phyloP scores from a whole-genome alignment of 2,797 vertebrate genomes.

The Chrosomus eos region DNA sequence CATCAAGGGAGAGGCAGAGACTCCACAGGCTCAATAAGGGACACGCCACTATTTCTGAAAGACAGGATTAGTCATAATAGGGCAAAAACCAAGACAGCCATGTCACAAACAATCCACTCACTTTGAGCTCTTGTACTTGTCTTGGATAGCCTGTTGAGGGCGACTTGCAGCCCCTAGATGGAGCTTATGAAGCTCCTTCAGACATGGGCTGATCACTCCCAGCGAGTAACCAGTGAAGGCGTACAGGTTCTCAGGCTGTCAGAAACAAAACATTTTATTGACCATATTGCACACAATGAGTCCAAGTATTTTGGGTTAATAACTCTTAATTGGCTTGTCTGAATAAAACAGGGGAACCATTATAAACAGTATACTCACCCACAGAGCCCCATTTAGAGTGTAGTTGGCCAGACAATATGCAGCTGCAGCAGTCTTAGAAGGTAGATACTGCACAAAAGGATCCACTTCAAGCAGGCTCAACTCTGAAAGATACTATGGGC shows the following conservation, averaged over 20 bases:
- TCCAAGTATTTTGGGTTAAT: background rate
- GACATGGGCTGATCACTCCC: conserved; percentile 83
- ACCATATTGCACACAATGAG: background rate
- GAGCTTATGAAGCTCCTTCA: conserved; percentile 84
- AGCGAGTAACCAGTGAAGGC: conserved; percentile 87
- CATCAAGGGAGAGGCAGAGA: conserved; percentile 60
- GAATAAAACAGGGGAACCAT: background rate
- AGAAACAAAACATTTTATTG: background rate
- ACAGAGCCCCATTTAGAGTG: conserved; percentile 82
- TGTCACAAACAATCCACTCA: conserved; percentile 68
- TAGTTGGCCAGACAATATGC: conserved; percentile 90
- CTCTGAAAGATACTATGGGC: conserved; percentile 87
- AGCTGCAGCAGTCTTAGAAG: conserved; percentile 88
- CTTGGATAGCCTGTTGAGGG: conserved; percentile 86
- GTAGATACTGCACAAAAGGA: conserved; percentile 84
- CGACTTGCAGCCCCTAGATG: conserved; percentile 74
- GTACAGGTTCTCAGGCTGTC: conserved; percentile 84
- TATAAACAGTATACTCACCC: conserved; percentile 78
- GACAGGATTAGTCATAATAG: background rate
- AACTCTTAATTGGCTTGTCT: too few relatives aligned
- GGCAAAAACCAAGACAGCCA: background rate
- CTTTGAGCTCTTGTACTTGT: conserved; percentile 88
- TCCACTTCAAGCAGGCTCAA: conserved; percentile 88
- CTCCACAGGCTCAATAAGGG: conserved; percentile 67
- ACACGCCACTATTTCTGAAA: conserved; percentile 70